A percentile compares a stretch with the other conserved stretches of the same genome.
Evolutionary conservation across 2,113 vertebrate genomes (phyloP).

Genomic region (Alexandromys fortis): DNA sequence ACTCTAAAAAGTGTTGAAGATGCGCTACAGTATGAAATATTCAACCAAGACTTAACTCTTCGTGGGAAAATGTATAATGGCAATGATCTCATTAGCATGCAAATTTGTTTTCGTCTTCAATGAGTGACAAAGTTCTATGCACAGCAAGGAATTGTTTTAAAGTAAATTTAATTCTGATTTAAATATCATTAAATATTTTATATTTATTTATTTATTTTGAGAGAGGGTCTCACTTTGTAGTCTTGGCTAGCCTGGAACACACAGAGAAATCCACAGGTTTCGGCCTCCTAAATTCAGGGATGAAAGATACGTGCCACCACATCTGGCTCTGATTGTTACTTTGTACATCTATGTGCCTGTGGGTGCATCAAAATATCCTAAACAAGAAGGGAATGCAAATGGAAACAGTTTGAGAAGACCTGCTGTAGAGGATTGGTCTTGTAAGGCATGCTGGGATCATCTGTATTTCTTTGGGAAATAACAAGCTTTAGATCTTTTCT

Average conservation of each 20-base stretch:
- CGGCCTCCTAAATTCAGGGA: not conserved
- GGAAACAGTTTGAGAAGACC: not conserved
- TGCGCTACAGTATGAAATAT: not conserved
- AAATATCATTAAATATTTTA: not conserved
- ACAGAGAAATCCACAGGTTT: not conserved
- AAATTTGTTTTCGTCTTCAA: not conserved
- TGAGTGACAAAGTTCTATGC: not conserved
- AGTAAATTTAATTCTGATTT: not conserved
- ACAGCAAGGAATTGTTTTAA: not conserved
- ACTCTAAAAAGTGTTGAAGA: not conserved
- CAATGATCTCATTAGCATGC: not conserved
- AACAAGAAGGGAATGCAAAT: not conserved
- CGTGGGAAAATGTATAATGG: not conserved
- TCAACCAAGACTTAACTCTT: not conserved
- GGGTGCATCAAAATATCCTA: not conserved
- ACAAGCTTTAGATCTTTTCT: not conserved
- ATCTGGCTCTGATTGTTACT: not conserved
- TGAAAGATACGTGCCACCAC: not conserved
- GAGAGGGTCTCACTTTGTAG: not conserved
- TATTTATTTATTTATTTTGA: not conserved
- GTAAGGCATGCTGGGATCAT: not conserved
- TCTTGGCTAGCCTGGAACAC: not conserved
- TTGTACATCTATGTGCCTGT: not conserved
- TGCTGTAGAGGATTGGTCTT: not conserved
- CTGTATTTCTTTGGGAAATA: not conserved